Conservation (phyloP, 2,797 vertebrate species). For the Hipposideros larvatus region DNA sequence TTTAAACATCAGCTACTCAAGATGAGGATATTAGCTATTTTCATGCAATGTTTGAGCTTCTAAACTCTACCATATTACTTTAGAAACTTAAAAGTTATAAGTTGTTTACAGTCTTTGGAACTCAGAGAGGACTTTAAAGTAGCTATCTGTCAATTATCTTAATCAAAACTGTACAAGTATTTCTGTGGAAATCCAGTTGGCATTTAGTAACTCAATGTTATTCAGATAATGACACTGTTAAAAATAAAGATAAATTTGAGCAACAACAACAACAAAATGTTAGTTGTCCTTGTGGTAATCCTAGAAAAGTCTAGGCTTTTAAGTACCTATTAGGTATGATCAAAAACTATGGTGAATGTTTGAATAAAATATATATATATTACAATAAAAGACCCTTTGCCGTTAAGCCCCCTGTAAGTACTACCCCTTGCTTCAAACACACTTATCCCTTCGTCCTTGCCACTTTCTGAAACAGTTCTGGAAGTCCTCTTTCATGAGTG, state of each 20-base stretch:
- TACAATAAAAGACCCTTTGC: too few relatives aligned
- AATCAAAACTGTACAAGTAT: constrained; percentile 52
- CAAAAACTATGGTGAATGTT: too few relatives aligned
- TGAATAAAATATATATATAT: too few relatives aligned
- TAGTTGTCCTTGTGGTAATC: constrained; percentile 82
- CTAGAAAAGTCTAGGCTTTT: constrained; percentile 65
- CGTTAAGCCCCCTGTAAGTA: too few relatives aligned
- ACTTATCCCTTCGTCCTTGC: too few relatives aligned
- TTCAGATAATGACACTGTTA: constrained; percentile 73
- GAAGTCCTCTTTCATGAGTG: too few relatives aligned
- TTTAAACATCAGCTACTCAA: constrained; percentile 21
- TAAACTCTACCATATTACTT: constrained; percentile 69
- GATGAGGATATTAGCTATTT: neutral
- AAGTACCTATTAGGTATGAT: constrained; percentile 14
- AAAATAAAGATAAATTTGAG: constrained; percentile 76
- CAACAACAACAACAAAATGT: constrained; percentile 66
- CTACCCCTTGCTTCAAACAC: too few relatives aligned
- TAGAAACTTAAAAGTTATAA: constrained; percentile 70
- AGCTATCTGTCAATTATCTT: constrained; percentile 24
- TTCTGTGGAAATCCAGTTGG: constrained; percentile 57
- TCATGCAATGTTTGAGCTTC: constrained; percentile 29
- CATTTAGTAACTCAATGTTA: constrained; percentile 77
- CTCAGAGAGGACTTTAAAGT: constrained; percentile 38
- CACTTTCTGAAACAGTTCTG: too few relatives aligned
- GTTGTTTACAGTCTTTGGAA: constrained; percentile 76